These are phyloP conservation scores for Melanaphis sacchari DNA, from an alignment of 1,140 invertebrate genomes.

Conservation along the genomic window DNA sequence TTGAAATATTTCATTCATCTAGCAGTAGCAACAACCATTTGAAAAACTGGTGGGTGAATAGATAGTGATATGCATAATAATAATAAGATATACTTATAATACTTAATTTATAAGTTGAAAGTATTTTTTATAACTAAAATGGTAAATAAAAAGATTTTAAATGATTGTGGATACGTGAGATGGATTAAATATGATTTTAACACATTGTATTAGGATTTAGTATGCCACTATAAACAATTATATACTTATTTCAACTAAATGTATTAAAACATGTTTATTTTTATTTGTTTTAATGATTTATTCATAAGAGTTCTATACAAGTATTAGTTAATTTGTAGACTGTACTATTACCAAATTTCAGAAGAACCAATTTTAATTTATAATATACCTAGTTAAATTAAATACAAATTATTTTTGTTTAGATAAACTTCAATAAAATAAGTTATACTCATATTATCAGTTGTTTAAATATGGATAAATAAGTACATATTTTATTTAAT, in stretches of 20 bases:
- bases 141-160: not conserved
- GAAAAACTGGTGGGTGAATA: not conserved
- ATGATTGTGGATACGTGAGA: not conserved
- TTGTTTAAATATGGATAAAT: not conserved
- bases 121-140: not conserved
- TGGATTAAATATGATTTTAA: not conserved
- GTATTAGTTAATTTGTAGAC: no score
- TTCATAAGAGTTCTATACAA: no score
- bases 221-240: no score
- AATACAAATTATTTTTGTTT: not conserved
- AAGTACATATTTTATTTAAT: not conserved
- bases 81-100: no score
- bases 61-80: no score
- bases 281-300: no score
- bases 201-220: not conserved
- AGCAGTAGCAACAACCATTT: not conserved
- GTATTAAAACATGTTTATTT: no score
- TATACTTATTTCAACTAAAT: no score
- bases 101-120: not conserved
- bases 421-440: not conserved
- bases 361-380: not conserved
- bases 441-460: not conserved
- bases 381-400: not conserved
- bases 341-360: not conserved
- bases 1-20: no score